Conservation (phyloP, 2,888 invertebrate genomes). For the Colletes collaris region DNA sequence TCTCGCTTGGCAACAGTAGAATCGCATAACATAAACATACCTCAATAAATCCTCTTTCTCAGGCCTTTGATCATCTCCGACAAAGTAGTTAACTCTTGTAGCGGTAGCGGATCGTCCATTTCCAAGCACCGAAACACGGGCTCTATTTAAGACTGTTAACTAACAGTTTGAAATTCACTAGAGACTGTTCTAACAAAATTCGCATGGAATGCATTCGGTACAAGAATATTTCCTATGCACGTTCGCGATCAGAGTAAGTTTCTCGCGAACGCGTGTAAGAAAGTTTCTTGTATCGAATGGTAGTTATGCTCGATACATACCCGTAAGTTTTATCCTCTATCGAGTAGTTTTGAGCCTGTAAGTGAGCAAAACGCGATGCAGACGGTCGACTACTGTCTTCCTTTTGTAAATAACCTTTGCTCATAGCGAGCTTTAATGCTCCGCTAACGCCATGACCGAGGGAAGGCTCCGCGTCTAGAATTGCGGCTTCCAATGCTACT, state of each 20-base stretch:
- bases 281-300: conserved; percentile 57
- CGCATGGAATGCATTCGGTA: conserved; percentile 47
- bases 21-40: conserved; percentile 71
- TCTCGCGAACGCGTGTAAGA: conserved; percentile 35
- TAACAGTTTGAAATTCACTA: conserved; percentile 70
- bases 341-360: conserved; percentile 91
- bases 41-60: conserved; percentile 67
- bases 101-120: conserved; percentile 67
- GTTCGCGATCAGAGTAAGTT: neutral
- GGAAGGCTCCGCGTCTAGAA: conserved; percentile 96
- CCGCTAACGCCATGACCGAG: conserved; percentile 96
- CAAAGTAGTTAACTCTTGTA: conserved; percentile 64
- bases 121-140: conserved; percentile 67
- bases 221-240: conserved; percentile 59
- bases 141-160: conserved; percentile 69
- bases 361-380: conserved; percentile 89
- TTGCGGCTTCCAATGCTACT: conserved; percentile 86
- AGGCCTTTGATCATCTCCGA: conserved; percentile 62
- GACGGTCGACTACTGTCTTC: conserved; percentile 90
- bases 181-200: conserved; percentile 56
- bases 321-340: conserved; percentile 91
- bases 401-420: conserved; percentile 96
- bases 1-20: conserved; percentile 45
- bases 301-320: conserved; percentile 79
- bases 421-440: conserved; percentile 94